phyloP scores from a whole-genome alignment of 1,140 invertebrate species.

The Diploscapter pachys region DNA sequence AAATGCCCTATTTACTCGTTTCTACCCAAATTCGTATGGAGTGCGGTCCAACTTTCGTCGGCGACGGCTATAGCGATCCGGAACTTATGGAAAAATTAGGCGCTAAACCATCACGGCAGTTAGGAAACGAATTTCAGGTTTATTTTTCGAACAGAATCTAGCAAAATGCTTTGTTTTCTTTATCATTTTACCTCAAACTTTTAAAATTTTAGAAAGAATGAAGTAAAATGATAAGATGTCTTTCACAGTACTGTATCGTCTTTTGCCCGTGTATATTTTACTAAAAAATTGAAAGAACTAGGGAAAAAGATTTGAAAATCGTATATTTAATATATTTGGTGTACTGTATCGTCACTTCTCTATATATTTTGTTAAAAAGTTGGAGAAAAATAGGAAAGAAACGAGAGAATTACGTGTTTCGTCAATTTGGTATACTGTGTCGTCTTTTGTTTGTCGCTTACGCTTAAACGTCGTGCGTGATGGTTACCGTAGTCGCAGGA shows the following conservation, averaged over 20 bases:
- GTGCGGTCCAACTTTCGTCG: constrained; percentile 30
- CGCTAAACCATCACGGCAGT: constrained; percentile 19
- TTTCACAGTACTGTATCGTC: neutral
- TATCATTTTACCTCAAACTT: neutral
- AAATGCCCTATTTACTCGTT: constrained; percentile 27
- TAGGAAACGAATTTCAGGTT: constrained; percentile 26
- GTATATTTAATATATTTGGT: neutral
- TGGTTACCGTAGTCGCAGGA: constrained; percentile 10
- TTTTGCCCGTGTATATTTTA: neutral
- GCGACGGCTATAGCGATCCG: constrained; percentile 25
- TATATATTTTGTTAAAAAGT: too few relatives aligned
- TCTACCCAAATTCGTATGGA: constrained; percentile 30
- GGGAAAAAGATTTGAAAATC: constrained; percentile 1
- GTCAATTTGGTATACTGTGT: neutral
- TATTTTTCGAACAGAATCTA: neutral
- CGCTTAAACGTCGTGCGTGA: neutral
- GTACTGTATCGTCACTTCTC: too few relatives aligned
- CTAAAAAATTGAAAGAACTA: neutral
- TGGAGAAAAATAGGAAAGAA: neutral
- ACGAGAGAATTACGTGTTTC: neutral
- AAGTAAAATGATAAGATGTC: neutral
- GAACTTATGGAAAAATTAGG: constrained; percentile 19
- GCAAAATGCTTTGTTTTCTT: neutral
- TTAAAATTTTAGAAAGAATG: neutral
- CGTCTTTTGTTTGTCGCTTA: neutral